Evolutionary conservation across 2,888 invertebrate genomes (phyloP), one percentile per base, ranked within the genome.

Genomic region (Calliopum simillimum): DNA sequence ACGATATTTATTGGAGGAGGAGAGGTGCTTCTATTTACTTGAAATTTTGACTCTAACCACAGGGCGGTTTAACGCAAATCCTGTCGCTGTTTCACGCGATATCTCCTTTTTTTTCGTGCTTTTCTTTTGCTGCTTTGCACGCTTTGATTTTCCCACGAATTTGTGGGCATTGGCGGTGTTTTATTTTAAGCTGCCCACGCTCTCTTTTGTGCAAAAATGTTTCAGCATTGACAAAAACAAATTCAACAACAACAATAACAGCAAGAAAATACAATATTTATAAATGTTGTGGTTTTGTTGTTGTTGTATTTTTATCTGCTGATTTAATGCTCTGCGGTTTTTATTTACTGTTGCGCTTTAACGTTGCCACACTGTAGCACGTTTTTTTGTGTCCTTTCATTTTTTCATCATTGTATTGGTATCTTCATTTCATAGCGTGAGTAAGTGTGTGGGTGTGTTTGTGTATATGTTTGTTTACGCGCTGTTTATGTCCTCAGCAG

Each of bases 401-500:
- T 53, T 21, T 21, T 55, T 19, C 19, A 21, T 21, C 21, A 12
- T 13, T 55, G 53, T 13, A 8, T 33, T 33, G 33, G 33, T 33
- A 33, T 33, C 33, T 33, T 33, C 8, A 33, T 33, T 33, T 4
- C 53, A 13, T 19, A 21, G 19, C 19, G 4, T 19, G 21, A 19
- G 49, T 53, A 53, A 53, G 23, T 23, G 12, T 46, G 63, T 63
- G 46, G 21, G 19, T 51, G 59, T 61, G 67, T 25, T 13, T 46
- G 49, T 41, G 33, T 64, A 21, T 5, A 53, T 33, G 8, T 33
- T 33, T 33, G 33, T 63, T 63, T 49, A 63, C 47, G 63, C 25
- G 47, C 63, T 63, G 63, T 63, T 63, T 63, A 63, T 49, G 63
- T 63, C 47, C 25, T 63, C 44, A n/a, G 62, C 16, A 11, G 19